A percentile compares a stretch with the other conserved stretches of the same genome.
phyloP scores from a whole-genome alignment of 2,113 vertebrate species.

The Atlantisia rogersi region DNA sequence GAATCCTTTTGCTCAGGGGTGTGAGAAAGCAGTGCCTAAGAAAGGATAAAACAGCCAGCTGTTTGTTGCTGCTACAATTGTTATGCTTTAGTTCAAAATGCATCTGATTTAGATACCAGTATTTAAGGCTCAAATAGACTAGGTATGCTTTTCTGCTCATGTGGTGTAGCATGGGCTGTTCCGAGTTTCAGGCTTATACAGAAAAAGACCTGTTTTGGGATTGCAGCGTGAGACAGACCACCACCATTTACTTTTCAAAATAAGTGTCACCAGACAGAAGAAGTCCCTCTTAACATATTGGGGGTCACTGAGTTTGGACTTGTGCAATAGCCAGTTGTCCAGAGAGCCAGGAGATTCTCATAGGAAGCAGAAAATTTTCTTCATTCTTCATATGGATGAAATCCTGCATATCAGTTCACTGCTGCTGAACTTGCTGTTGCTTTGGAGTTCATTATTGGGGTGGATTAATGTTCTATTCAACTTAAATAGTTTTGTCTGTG shows the following conservation, averaged over 20 bases:
- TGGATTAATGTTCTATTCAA: background rate
- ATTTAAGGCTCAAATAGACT: background rate
- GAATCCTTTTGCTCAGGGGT: background rate
- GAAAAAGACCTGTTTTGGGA: background rate
- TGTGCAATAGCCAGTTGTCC: background rate
- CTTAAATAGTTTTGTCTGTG: background rate
- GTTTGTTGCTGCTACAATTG: background rate
- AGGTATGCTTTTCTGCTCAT: background rate
- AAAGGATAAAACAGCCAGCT: background rate
- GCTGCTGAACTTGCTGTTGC: background rate
- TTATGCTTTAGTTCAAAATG: background rate
- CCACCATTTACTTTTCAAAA: background rate
- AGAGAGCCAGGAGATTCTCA: background rate
- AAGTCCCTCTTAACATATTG: background rate
- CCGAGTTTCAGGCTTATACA: background rate
- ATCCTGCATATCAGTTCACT: background rate
- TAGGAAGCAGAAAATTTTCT: background rate
- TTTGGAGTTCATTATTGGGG: background rate
- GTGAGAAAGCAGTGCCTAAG: background rate
- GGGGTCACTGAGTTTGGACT: background rate
- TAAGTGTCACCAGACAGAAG: background rate
- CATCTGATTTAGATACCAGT: background rate
- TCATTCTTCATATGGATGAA: background rate
- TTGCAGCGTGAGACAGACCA: background rate
- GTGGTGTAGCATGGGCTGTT: rapidly evolving